These are phyloP conservation scores for Nothocercus nigrocapillus DNA, from an alignment of 2,113 vertebrate genomes.

Conservation along the genomic window DNA sequence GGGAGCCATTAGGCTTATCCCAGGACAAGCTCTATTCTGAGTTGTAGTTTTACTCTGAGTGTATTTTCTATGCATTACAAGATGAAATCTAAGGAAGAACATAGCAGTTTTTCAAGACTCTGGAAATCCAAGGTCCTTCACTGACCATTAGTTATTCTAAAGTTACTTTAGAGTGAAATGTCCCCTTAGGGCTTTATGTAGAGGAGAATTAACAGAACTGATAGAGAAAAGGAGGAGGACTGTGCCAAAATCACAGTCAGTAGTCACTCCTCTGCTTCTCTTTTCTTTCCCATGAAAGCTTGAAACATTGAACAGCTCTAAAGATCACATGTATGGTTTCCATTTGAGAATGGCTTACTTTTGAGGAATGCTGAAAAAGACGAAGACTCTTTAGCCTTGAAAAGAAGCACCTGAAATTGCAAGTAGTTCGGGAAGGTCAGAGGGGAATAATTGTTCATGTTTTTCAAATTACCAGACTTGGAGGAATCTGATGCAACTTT, in stretches of 20 bases:
- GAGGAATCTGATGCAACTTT: background rate
- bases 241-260: background rate
- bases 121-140: background rate
- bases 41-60: background rate
- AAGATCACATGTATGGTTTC: background rate
- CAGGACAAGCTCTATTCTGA: background rate
- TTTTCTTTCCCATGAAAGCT: background rate
- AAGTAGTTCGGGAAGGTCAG: background rate
- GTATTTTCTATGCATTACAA: background rate
- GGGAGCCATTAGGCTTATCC: constrained; percentile 26
- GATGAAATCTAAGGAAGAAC: background rate
- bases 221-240: background rate
- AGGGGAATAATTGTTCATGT: background rate
- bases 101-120: background rate
- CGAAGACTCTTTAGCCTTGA: background rate
- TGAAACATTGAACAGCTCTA: background rate
- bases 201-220: background rate
- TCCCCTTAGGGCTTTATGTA: background rate
- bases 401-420: background rate
- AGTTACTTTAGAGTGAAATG: background rate
- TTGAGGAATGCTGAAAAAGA: background rate
- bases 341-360: background rate
- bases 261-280: background rate
- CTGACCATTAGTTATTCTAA: background rate
- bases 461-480: background rate